phyloP scores from a whole-genome alignment of 1,140 invertebrate species.

The Sycobia sp. region DNA sequence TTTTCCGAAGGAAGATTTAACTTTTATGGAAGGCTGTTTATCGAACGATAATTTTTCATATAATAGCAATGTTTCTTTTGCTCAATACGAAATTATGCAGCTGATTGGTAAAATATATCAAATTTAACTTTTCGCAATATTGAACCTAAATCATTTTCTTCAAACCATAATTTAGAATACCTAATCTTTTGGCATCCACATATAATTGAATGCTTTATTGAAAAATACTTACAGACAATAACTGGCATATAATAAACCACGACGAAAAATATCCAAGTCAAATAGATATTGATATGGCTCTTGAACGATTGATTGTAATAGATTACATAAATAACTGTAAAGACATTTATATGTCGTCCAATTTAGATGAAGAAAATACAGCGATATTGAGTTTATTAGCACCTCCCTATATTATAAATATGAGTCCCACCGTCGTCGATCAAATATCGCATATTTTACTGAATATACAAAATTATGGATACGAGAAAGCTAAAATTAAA shows the following conservation, averaged over 20 bases:
- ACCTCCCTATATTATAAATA: slow-evolving; percentile 39
- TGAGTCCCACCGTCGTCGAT: slow-evolving; percentile 52
- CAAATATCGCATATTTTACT: slow-evolving; percentile 41
- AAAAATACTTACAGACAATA: slow-evolving; percentile 28
- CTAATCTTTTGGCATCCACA: too few species aligned
- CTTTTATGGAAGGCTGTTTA: not conserved
- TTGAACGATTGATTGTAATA: slow-evolving; percentile 43
- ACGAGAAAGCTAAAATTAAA: slow-evolving; percentile 41
- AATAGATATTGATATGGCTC: slow-evolving; percentile 57
- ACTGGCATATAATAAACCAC: slow-evolving; percentile 48
- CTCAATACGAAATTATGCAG: slow-evolving; percentile 1
- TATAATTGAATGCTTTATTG: too few species aligned
- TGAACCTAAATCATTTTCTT: not conserved
- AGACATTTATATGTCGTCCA: not conserved
- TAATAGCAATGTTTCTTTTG: not conserved
- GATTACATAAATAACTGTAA: not conserved
- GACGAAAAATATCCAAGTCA: slow-evolving; percentile 41
- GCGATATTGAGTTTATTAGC: not conserved
- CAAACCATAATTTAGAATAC: too few species aligned
- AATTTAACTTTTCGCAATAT: not conserved
- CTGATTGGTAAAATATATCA: not conserved
- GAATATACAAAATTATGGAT: slow-evolving; percentile 54
- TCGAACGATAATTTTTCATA: not conserved
- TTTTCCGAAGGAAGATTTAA: not conserved
- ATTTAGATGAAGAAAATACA: not conserved